These are phyloP conservation scores for Limonius californicus DNA, from an alignment of 1,140 invertebrate genomes.

Conservation along the genomic window DNA sequence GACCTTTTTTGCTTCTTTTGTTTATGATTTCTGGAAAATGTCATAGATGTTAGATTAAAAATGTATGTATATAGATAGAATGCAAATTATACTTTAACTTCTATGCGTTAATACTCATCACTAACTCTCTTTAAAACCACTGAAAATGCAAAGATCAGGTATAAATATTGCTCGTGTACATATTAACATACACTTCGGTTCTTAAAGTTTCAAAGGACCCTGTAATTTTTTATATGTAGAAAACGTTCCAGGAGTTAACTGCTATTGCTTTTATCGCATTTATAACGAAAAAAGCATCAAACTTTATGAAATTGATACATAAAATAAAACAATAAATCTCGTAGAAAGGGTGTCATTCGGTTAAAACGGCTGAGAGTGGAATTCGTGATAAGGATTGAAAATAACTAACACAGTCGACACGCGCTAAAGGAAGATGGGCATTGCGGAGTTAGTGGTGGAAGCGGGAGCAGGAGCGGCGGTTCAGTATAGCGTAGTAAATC, in stretches of 20 bases:
- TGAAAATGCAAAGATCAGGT: too few relatives aligned
- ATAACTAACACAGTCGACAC: slow-evolving; percentile 26
- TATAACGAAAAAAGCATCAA: slow-evolving; percentile 22
- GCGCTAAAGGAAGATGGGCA: slow-evolving; percentile 15
- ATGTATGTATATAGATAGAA: too few relatives aligned
- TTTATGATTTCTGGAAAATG: too few relatives aligned
- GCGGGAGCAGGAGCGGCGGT: background rate
- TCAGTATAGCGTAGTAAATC: slow-evolving; percentile 15
- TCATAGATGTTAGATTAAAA: too few relatives aligned
- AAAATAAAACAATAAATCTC: slow-evolving; percentile 39
- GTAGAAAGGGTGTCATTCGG: slow-evolving; percentile 26
- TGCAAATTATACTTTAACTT: too few relatives aligned
- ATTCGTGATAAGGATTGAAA: slow-evolving; percentile 38
- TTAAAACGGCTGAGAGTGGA: slow-evolving; percentile 35
- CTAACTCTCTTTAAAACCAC: too few relatives aligned
- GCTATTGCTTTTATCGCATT: background rate
- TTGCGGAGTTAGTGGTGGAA: background rate
- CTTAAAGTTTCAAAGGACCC: too few relatives aligned
- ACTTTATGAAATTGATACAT: slow-evolving; percentile 33
- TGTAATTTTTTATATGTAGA: background rate
- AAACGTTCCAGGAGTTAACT: background rate
- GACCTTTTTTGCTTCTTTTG: too few relatives aligned
- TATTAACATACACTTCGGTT: too few relatives aligned
- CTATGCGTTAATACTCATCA: too few relatives aligned
- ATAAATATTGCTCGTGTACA: too few relatives aligned